Evolutionary conservation across 2,888 invertebrate species (phyloP).

Genomic region (Phytoseiulus persimilis): DNA sequence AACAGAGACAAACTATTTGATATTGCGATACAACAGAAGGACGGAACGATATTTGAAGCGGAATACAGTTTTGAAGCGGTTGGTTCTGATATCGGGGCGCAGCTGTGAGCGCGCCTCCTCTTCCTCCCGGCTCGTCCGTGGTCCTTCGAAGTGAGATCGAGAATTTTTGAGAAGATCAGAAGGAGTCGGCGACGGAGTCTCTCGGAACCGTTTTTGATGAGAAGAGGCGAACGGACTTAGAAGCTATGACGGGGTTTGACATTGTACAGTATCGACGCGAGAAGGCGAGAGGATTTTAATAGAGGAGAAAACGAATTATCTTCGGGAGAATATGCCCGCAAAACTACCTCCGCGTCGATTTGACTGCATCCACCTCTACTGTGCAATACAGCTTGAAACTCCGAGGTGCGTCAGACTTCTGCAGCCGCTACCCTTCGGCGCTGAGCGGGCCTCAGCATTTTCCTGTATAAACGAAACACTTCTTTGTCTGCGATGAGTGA

Average conservation of each 20-base stretch:
- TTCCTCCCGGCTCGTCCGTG: not conserved
- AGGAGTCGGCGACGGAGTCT: not conserved
- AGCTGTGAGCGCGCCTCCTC: not conserved
- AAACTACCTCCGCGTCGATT: not conserved
- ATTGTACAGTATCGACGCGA: not conserved
- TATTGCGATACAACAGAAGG: not conserved
- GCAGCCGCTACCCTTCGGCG: not conserved
- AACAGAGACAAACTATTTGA: not conserved
- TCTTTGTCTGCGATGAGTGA: not conserved
- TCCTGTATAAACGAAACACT: not conserved
- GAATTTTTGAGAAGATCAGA: not conserved
- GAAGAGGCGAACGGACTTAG: not conserved
- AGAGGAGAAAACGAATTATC: not conserved
- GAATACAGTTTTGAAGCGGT: not conserved
- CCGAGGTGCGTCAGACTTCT: not conserved
- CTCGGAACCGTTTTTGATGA: not conserved
- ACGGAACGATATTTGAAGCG: not conserved
- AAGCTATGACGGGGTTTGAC: not conserved
- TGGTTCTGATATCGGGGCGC: not conserved
- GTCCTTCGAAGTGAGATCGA: not conserved
- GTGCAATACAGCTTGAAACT: not conserved
- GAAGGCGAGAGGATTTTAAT: not conserved
- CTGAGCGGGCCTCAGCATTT: constrained; percentile 5
- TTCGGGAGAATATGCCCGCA: not conserved
- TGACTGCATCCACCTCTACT: not conserved